Evolutionary conservation across 2,888 invertebrate species (phyloP).

Genomic region (Dryococelus australis): DNA sequence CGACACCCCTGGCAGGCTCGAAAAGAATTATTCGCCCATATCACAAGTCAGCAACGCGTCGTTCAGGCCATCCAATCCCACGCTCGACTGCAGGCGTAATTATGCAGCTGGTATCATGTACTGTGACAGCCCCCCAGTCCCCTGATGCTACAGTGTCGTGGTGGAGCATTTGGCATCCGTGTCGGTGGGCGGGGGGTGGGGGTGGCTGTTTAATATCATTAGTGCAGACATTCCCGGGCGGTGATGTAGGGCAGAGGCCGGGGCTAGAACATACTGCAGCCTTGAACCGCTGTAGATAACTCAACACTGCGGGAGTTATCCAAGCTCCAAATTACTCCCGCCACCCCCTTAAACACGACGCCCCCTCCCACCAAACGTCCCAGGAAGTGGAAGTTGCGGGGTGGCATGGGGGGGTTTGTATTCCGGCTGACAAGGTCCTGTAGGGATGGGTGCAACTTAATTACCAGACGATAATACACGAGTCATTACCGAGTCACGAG

Average conservation of each 20-base stretch:
- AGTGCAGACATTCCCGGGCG: not conserved
- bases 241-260: not conserved
- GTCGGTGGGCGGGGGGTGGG: not conserved
- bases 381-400: not conserved
- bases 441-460: not conserved
- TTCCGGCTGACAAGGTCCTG: not conserved
- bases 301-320: not conserved
- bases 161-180: not conserved
- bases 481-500: not conserved
- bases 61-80: not conserved
- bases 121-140: not conserved
- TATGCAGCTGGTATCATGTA: not conserved
- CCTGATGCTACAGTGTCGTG: not conserved
- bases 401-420: not conserved
- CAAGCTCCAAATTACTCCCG: not conserved
- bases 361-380: not conserved
- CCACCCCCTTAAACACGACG: not conserved
- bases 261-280: not conserved
- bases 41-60: not conserved
- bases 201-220: conserved; percentile 16
- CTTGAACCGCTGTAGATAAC: not conserved
- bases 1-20: no score
- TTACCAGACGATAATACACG: conserved; percentile 8
- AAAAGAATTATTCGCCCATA: no score
- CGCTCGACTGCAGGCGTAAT: not conserved